Percentiles rank a stretch among this genome's conserved stretches.
Evolutionary conservation across 2,113 vertebrate genomes (phyloP).

Genomic region (Notothenia coriiceps): DNA sequence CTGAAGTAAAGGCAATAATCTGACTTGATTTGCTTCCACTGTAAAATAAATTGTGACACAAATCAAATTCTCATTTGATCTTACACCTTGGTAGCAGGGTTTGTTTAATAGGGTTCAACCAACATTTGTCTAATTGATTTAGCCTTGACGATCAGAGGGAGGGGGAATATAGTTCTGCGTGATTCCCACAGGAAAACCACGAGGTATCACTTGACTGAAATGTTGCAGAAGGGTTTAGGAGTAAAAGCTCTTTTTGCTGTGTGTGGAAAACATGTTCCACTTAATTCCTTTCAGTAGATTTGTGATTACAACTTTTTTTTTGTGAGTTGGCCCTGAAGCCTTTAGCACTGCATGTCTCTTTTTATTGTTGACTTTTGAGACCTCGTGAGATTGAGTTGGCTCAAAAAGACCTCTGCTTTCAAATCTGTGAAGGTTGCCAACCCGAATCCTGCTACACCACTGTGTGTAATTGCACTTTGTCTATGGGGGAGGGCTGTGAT

Average conservation of each 20-base stretch:
- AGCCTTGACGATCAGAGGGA: constrained; percentile 51
- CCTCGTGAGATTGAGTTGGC: constrained; percentile 77
- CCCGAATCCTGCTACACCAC: constrained; percentile 60
- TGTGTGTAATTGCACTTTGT: constrained; percentile 68
- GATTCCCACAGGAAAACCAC: constrained; percentile 47
- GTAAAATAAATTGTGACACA: constrained; percentile 13
- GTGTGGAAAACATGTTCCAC: constrained; percentile 65
- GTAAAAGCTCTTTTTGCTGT: constrained; percentile 61
- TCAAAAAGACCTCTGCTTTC: constrained; percentile 71
- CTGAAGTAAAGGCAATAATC: constrained; percentile 7
- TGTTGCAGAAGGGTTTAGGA: constrained; percentile 54
- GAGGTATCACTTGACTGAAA: constrained; percentile 62
- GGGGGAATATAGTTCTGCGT: constrained; percentile 20
- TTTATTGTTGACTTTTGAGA: constrained; percentile 73
- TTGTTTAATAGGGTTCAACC: constrained; percentile 52
- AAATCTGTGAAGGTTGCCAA: constrained; percentile 69
- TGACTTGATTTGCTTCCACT: not conserved
- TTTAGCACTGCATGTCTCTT: constrained; percentile 53
- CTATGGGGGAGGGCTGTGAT: constrained; percentile 43
- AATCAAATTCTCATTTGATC: constrained; percentile 29
- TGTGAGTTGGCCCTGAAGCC: constrained; percentile 50
- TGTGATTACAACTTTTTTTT: constrained; percentile 56
- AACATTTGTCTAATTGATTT: constrained; percentile 63
- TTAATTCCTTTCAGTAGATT: constrained; percentile 62
- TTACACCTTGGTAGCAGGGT: constrained; percentile 35